These are phyloP conservation scores for Neodiprion fabricii DNA, from an alignment of 1,140 invertebrate genomes.

Conservation along the genomic window DNA sequence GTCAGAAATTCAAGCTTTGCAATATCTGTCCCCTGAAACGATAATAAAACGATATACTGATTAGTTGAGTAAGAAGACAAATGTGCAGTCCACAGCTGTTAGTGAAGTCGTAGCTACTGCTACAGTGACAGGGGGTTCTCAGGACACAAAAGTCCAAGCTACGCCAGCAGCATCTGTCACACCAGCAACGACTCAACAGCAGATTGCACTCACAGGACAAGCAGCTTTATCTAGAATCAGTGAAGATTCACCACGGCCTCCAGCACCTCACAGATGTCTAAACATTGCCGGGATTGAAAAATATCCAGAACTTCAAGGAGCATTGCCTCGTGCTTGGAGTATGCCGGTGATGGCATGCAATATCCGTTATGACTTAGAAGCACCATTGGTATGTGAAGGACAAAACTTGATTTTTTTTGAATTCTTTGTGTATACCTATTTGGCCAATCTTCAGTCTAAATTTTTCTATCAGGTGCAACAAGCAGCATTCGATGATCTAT, in stretches of 20 bases:
- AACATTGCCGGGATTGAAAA: conserved; percentile 74
- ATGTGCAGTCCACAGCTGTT: conserved; percentile 40
- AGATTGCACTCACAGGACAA: conserved; percentile 41
- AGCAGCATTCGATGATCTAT: conserved; percentile 82
- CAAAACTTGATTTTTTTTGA: not conserved
- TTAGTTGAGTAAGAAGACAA: not conserved
- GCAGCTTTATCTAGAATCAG: conserved; percentile 65
- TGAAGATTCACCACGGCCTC: conserved; percentile 61
- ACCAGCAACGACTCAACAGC: conserved; percentile 36
- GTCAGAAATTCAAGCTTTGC: not conserved
- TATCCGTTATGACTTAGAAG: conserved; percentile 64
- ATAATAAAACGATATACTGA: not conserved
- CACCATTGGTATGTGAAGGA: conserved; percentile 62
- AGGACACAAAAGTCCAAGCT: conserved; percentile 39
- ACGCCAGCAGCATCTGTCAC: conserved; percentile 37
- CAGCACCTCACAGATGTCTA: conserved; percentile 59
- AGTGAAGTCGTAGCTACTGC: conserved; percentile 35
- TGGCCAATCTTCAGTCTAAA: not conserved
- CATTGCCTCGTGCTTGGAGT: conserved; percentile 78
- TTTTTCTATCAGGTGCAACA: conserved; percentile 70
- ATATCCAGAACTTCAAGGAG: conserved; percentile 71
- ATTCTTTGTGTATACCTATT: not conserved
- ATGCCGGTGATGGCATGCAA: conserved; percentile 67
- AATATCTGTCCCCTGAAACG: not conserved
- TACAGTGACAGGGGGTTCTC: conserved; percentile 35